Evolutionary conservation across 2,113 vertebrate genomes (phyloP).

Genomic region (Pelodiscus sinensis): DNA sequence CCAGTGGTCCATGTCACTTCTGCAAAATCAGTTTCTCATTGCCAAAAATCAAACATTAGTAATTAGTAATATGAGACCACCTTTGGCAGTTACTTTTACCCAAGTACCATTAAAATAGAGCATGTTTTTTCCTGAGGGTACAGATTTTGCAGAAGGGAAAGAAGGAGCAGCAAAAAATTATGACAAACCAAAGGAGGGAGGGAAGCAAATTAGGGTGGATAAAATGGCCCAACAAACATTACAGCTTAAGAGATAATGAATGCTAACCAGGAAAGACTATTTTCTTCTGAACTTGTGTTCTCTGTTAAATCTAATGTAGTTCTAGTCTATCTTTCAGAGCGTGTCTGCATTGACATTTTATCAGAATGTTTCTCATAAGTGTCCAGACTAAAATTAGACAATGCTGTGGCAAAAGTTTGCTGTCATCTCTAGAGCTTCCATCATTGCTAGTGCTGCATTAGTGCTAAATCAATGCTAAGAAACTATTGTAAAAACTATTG

Average conservation of each 20-base stretch:
- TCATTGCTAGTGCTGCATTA: not conserved
- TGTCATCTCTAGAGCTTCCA: no score
- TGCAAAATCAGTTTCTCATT: not conserved
- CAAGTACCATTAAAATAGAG: not conserved
- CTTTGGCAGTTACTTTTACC: not conserved
- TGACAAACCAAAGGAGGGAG: not conserved
- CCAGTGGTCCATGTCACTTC: rapidly evolving
- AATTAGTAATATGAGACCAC: not conserved
- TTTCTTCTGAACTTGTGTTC: rapidly evolving
- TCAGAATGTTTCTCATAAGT: rapidly evolving
- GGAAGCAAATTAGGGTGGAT: not conserved
- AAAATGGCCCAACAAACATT: not conserved
- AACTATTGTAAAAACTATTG: not conserved
- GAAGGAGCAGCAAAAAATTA: not conserved
- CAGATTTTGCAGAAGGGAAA: not conserved
- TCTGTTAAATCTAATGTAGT: rapidly evolving
- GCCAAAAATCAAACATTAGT: not conserved
- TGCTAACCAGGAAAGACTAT: not conserved
- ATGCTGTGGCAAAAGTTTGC: rapidly evolving
- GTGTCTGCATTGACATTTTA: rapidly evolving
- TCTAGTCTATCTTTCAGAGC: not conserved
- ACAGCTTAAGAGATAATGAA: not conserved
- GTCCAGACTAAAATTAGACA: rapidly evolving
- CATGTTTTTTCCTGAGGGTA: not conserved
- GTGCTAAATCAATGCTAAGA: not conserved